Evolutionary conservation across 2,113 vertebrate species (phyloP).

Genomic region (Naja naja): DNA sequence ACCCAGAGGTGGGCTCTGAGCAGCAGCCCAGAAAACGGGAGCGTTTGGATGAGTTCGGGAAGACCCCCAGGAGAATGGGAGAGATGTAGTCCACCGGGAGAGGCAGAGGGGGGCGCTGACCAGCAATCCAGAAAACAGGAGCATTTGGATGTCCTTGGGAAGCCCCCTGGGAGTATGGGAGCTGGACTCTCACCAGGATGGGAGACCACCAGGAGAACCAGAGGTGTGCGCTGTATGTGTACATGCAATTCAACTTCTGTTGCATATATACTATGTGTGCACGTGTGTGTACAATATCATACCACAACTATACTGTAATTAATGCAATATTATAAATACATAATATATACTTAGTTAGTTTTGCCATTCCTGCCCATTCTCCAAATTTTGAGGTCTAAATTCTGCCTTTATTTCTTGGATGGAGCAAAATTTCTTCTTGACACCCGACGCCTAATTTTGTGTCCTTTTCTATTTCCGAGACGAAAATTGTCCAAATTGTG

Average conservation of each 20-base stretch:
- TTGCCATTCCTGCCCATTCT: neutral
- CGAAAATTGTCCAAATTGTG: neutral
- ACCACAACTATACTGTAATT: neutral
- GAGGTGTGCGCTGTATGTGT: neutral
- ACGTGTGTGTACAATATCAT: neutral
- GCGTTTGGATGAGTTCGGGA: no score
- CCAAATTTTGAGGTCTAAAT: neutral
- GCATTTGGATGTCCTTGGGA: no score
- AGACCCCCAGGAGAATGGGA: no score
- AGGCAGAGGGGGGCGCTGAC: no score
- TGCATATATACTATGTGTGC: neutral
- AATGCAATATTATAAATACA: neutral
- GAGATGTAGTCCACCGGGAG: no score
- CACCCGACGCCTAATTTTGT: neutral
- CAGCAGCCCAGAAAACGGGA: no score
- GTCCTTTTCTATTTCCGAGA: no score
- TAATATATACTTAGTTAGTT: neutral
- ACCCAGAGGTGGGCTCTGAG: no score
- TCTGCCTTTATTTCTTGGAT: neutral
- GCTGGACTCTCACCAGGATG: neutral
- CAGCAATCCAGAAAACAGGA: no score
- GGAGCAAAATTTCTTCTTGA: neutral
- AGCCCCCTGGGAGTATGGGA: neutral
- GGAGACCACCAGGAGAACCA: neutral
- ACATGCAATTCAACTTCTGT: neutral